Percentiles rank a stretch among this genome's conserved stretches.
phyloP scores from a whole-genome alignment of 2,113 vertebrate species.

The Fulmarus glacialis region DNA sequence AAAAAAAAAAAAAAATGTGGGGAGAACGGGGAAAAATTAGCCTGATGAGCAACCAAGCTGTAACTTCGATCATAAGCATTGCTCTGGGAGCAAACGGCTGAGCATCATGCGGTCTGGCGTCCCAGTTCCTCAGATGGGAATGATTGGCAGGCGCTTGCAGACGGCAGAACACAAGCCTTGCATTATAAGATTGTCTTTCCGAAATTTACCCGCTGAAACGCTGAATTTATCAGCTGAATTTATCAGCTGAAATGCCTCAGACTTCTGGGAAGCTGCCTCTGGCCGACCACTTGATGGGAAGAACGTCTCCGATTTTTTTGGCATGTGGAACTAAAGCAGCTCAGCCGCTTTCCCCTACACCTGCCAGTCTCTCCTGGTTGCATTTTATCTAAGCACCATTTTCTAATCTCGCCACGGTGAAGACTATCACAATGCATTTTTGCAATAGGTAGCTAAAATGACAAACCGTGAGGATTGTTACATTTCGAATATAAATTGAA shows the following conservation, averaged over 20 bases:
- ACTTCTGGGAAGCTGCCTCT: conserved; percentile 30
- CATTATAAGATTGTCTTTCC: background rate
- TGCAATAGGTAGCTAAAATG: background rate
- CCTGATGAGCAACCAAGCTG: background rate
- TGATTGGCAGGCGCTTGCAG: background rate
- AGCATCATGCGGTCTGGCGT: fast-evolving
- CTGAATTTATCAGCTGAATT: conserved; percentile 41
- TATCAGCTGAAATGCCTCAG: conserved; percentile 36
- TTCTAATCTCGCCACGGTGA: background rate
- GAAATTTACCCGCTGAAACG: background rate
- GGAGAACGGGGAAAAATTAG: background rate
- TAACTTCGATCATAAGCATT: background rate
- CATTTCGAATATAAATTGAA: background rate
- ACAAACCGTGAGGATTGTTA: background rate
- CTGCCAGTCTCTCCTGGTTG: conserved; percentile 16
- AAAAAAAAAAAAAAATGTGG: background rate
- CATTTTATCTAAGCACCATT: conserved; percentile 13
- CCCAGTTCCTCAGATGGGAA: background rate
- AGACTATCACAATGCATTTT: background rate
- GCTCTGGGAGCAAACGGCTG: background rate
- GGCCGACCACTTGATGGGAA: background rate
- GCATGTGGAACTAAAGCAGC: background rate
- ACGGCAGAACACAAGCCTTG: background rate
- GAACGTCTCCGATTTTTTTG: background rate
- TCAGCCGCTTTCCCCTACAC: background rate